Evolutionary conservation across 2,888 invertebrate species (phyloP).

Genomic region (Cryptophagus acutangulus): DNA sequence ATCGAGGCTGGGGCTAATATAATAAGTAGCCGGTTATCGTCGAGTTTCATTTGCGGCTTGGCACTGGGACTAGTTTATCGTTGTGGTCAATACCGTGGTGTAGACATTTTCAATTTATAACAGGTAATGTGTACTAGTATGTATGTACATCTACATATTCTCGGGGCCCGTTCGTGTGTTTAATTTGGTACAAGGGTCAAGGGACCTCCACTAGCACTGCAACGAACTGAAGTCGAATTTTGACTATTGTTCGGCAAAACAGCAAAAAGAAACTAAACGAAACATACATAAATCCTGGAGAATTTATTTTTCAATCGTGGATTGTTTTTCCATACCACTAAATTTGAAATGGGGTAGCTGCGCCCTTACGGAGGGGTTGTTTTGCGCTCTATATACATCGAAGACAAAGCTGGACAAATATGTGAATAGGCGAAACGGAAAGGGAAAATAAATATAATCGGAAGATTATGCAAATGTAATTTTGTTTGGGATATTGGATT

Average conservation of each 20-base stretch:
- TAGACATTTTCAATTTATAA: slow-evolving; percentile 35
- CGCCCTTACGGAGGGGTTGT: no score
- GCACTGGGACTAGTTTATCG: slow-evolving; percentile 28
- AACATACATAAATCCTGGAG: slow-evolving; percentile 15
- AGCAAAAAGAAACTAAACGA: slow-evolving; percentile 7
- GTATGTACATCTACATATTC: background rate
- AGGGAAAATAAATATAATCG: slow-evolving; percentile 39
- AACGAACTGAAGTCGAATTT: background rate
- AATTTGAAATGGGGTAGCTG: slow-evolving; percentile 21
- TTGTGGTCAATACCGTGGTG: slow-evolving; percentile 26
- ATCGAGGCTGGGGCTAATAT: background rate
- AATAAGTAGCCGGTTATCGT: slow-evolving; percentile 12
- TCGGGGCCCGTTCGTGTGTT: no score
- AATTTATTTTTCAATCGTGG: slow-evolving; percentile 27
- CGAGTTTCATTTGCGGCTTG: slow-evolving; percentile 23
- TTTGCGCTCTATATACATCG: no score
- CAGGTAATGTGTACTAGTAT: slow-evolving; percentile 11
- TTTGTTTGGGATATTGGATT: slow-evolving; percentile 49
- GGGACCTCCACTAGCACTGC: no score
- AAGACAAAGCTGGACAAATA: slow-evolving; percentile 19
- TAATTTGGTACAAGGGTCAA: no score
- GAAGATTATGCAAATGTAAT: slow-evolving; percentile 49
- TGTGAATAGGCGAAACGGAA: slow-evolving; percentile 20
- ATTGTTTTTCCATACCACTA: slow-evolving; percentile 31
- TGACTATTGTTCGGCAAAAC: slow-evolving; percentile 5